Percentiles rank a stretch among this genome's conserved stretches.
Conservation (phyloP, 1,140 invertebrate genomes). For the Hormaphis cornu region DNA sequence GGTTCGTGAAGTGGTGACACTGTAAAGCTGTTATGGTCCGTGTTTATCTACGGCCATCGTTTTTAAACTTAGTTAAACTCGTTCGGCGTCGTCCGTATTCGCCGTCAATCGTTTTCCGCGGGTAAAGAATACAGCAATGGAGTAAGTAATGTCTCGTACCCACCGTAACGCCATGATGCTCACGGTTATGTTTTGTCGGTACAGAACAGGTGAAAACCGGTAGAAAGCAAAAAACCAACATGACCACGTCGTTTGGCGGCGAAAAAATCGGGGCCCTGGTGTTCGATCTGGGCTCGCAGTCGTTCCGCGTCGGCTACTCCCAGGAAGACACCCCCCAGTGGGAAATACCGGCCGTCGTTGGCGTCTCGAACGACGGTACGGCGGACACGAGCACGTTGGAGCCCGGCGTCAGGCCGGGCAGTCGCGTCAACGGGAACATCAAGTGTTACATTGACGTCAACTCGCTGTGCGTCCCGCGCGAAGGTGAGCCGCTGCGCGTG, state of each 20-base stretch:
- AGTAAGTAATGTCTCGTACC: no score
- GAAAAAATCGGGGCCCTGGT: conserved; percentile 99
- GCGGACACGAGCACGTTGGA: conserved; percentile 53
- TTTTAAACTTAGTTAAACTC: no score
- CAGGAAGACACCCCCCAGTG: conserved; percentile 80
- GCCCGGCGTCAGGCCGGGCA: conserved; percentile 41
- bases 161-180: no score
- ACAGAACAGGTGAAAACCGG: not conserved
- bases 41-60: no score
- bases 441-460: conserved; percentile 70
- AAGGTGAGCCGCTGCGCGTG: conserved; percentile 39
- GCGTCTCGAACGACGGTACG: conserved; percentile 51
- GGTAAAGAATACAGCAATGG: no score
- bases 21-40: no score
- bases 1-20: no score
- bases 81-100: no score
- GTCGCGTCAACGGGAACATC: conserved; percentile 45
- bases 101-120: no score
- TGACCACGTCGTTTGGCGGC: conserved; percentile 69
- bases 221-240: not conserved
- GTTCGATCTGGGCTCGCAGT: conserved; percentile 89
- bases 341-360: conserved; percentile 68
- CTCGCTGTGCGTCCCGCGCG: conserved; percentile 75
- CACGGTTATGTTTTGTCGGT: no score
- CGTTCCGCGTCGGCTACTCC: conserved; percentile 73